Percentiles rank a stretch among this genome's conserved stretches.
Evolutionary conservation across 1,140 invertebrate species (phyloP).

Genomic region (Drosophila athabasca): DNA sequence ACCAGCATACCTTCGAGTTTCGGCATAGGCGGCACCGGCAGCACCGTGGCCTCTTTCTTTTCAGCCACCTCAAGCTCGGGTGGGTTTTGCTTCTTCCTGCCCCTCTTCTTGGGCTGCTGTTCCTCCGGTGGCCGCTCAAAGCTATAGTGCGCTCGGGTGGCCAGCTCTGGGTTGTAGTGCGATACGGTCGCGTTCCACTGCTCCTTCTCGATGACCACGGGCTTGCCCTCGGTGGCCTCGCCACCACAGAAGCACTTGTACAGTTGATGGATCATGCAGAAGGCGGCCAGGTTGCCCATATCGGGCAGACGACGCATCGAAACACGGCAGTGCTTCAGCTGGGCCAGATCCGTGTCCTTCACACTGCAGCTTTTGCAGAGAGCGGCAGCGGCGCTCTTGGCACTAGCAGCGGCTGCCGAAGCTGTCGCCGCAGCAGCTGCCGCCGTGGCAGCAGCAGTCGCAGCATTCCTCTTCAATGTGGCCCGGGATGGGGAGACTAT

Average conservation of each 20-base stretch:
- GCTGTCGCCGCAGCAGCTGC: slow-evolving; percentile 3
- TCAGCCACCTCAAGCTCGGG: not conserved
- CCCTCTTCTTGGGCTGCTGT: slow-evolving; percentile 31
- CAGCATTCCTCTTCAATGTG: slow-evolving; percentile 27
- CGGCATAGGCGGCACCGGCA: not conserved
- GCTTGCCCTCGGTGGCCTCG: slow-evolving; percentile 55
- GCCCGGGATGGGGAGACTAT: slow-evolving; percentile 12
- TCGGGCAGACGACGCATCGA: slow-evolving; percentile 58
- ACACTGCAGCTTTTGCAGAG: slow-evolving; percentile 49
- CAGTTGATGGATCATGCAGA: slow-evolving; percentile 79
- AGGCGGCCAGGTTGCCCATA: slow-evolving; percentile 67
- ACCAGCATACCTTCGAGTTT: too few relatives aligned
- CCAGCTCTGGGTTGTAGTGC: slow-evolving; percentile 54
- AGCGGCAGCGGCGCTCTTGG: slow-evolving; percentile 9
- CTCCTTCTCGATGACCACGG: slow-evolving; percentile 70
- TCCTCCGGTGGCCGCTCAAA: slow-evolving; percentile 65
- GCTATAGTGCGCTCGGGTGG: slow-evolving; percentile 66
- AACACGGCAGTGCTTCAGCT: slow-evolving; percentile 73
- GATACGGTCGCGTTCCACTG: slow-evolving; percentile 37
- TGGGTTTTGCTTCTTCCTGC: slow-evolving; percentile 30
- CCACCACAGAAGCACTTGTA: slow-evolving; percentile 83
- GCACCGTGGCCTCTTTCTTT: not conserved
- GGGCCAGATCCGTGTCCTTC: slow-evolving; percentile 55
- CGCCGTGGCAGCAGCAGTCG: slow-evolving; percentile 21
- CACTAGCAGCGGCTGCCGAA: not conserved